Base-by-base conservation (phyloP, 2,797 vertebrate genomes). In the Odontamblyopus rebecca region DNA sequence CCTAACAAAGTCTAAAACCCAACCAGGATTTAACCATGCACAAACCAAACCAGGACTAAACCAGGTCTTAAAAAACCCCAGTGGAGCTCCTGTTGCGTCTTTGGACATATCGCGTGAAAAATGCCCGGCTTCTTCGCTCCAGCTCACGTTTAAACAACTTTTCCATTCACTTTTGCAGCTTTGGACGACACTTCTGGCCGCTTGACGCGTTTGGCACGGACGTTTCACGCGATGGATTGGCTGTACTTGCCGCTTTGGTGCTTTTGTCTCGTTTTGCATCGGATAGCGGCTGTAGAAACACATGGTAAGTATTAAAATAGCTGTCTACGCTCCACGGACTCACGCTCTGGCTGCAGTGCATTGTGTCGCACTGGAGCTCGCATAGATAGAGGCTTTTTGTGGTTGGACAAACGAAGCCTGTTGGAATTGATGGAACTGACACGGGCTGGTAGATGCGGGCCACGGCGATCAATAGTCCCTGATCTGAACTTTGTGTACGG, bases 241-340 rank as follows among this genome's bases (percentile, higher is more conserved):
- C 82, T 91, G 75, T 89, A 90, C 92, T 85, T 94, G 77, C 81
- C 92, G n/a, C 77, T 94, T 85, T 93, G 79, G 87, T 93, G 79
- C 89, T 92, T 91, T 83, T 92, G 87, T 71, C 77, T 93, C 76
- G 82, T 92, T 82, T 69, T 93, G 88, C 92, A 92, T 66, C 84
- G 75, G 75, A 86, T 86, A 83, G 81, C 86, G 69, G 84, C 91
- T 79, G 91, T 91, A 86, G 80, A 91, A 79, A 82, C 87, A 57
- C 83, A 93, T 66, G 93, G 94, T 95, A 85, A 93, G 93, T 85
- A 32, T 70, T 75, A 56, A 6, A 7, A 23, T 68, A 48, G 48
- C 72, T n/a, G 30, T 19, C 15, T 62, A n/a, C 56, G 19, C 60
- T 62, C 78, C 26, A n/a, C 15, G 65, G 50, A 53, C 30, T 18